Conservation (phyloP, 1,140 invertebrate genomes). For the Bombus fervidus region DNA sequence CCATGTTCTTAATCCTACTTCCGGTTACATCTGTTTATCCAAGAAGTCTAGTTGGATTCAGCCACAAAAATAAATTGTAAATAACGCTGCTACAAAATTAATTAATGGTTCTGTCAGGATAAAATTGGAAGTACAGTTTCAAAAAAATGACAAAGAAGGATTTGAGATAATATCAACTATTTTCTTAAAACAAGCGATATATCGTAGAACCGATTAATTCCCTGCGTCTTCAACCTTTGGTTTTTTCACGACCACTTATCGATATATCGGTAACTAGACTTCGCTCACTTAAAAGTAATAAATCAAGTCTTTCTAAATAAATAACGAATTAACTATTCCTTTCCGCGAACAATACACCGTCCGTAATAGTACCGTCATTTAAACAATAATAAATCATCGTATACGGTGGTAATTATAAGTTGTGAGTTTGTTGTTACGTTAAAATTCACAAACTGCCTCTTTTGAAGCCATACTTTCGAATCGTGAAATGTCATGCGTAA, state of each 20-base stretch:
- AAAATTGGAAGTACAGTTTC: no score
- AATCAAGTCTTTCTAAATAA: background rate
- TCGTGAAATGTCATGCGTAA: conserved; percentile 38
- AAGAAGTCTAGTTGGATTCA: no score
- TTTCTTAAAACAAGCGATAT: background rate
- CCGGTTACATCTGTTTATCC: background rate
- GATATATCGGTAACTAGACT: background rate
- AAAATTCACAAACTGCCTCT: conserved; percentile 12
- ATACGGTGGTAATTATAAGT: background rate
- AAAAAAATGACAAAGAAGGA: background rate
- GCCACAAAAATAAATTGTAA: no score
- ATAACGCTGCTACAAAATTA: no score
- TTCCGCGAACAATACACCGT: background rate
- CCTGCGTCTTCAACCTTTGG: background rate
- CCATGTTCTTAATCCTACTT: no score
- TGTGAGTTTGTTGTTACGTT: background rate
- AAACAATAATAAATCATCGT: background rate
- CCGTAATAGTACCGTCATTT: background rate
- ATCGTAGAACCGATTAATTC: background rate
- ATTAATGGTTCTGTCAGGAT: no score
- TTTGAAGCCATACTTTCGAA: conserved; percentile 13
- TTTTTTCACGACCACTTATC: background rate
- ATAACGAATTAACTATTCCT: background rate
- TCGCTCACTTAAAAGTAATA: background rate
- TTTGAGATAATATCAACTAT: background rate